phyloP scores from a whole-genome alignment of 2,888 invertebrate genomes.

The Rhamnusium bicolor region DNA sequence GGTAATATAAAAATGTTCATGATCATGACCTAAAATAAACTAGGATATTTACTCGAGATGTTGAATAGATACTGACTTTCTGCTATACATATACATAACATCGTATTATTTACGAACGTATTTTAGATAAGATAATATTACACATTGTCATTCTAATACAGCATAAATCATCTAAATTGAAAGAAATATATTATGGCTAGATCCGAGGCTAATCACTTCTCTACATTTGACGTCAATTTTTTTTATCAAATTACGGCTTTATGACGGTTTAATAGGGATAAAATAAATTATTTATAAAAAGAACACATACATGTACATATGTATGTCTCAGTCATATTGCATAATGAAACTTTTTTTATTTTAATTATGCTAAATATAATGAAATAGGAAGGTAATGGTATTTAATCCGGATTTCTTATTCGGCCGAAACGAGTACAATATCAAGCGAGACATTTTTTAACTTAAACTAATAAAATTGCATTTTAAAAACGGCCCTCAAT shows the following conservation, averaged over 20 bases:
- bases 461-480: too few relatives aligned
- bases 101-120: conserved; percentile 6
- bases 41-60: conserved; percentile 27
- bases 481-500: too few relatives aligned
- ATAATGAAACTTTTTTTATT: too few relatives aligned
- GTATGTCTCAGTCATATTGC: neutral
- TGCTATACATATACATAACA: neutral
- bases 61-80: conserved; percentile 33
- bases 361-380: too few relatives aligned
- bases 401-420: too few relatives aligned
- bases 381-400: too few relatives aligned
- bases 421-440: too few relatives aligned
- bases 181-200: neutral
- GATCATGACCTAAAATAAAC: conserved; percentile 39
- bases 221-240: neutral
- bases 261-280: neutral
- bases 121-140: conserved; percentile 4
- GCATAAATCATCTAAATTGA: neutral
- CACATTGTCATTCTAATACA: neutral
- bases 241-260: neutral
- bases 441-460: too few relatives aligned
- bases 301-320: neutral
- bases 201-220: neutral
- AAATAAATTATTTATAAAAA: neutral
- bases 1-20: conserved; percentile 32